A percentile compares a stretch with the other conserved stretches of the same genome.
phyloP scores from a whole-genome alignment of 2,113 vertebrate genomes.

The Tragelaphus scriptus region DNA sequence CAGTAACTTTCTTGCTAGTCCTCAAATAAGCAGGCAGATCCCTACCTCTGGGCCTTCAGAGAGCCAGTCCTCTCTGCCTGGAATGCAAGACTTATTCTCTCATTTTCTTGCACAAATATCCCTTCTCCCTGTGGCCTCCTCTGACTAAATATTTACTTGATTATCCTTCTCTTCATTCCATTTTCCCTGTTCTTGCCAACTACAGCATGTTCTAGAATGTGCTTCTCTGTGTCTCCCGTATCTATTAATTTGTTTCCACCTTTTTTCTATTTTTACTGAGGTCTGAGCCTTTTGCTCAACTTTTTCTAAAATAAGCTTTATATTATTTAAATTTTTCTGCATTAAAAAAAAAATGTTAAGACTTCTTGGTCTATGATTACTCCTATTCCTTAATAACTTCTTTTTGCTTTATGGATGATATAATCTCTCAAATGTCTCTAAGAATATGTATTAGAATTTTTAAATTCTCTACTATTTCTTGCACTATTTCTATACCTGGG shows the following conservation, averaged over 20 bases:
- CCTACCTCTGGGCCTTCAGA: neutral
- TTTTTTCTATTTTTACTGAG: neutral
- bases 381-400: neutral
- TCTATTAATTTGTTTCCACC: neutral
- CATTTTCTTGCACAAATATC: neutral
- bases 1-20: neutral
- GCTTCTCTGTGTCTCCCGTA: neutral
- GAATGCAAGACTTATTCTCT: neutral
- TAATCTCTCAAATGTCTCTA: neutral
- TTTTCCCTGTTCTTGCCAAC: neutral
- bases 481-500: neutral
- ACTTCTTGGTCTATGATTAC: neutral
- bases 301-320: neutral
- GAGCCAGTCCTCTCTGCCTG: neutral
- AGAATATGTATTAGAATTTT: neutral
- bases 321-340: neutral
- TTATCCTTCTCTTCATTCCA: neutral
- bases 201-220: neutral
- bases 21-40: neutral
- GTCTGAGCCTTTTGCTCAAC: neutral
- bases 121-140: neutral
- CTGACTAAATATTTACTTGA: neutral
- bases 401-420: neutral
- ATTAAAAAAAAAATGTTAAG: neutral
- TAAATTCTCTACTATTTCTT: neutral